A percentile compares a stretch with the other conserved stretches of the same genome.
These are phyloP conservation scores for Leptinotarsa juncta DNA, from an alignment of 2,888 invertebrate genomes.

Conservation along the genomic window DNA sequence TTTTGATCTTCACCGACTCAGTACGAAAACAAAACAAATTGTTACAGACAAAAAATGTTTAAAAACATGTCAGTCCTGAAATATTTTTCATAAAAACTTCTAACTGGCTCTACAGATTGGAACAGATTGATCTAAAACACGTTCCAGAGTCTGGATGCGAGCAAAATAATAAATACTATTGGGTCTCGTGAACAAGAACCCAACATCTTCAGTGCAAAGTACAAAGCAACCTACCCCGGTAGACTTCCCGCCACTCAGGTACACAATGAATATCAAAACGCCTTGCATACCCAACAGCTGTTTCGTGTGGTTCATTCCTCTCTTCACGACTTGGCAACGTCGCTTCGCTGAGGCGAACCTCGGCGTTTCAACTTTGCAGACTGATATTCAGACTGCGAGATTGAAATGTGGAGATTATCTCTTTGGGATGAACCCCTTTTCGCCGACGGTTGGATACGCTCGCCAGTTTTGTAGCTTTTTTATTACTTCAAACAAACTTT, in stretches of 20 bases:
- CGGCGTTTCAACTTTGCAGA: slow-evolving; percentile 22
- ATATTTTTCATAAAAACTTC: too few species aligned
- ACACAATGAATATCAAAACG: neutral
- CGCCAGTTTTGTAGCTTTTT: slow-evolving; percentile 12
- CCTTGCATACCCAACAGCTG: neutral
- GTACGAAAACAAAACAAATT: too few species aligned
- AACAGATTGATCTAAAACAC: too few species aligned
- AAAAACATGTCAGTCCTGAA: too few species aligned
- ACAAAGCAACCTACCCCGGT: too few species aligned
- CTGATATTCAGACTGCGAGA: slow-evolving; percentile 11
- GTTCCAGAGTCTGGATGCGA: too few species aligned
- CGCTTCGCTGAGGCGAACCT: neutral
- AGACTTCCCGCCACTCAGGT: neutral
- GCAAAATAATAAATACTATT: too few species aligned
- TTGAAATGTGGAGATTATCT: slow-evolving; percentile 21
- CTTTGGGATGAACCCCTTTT: slow-evolving; percentile 20
- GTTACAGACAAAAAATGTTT: too few species aligned
- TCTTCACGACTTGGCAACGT: slow-evolving; percentile 13
- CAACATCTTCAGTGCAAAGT: too few species aligned
- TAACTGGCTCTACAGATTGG: too few species aligned
- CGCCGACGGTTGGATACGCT: slow-evolving; percentile 5
- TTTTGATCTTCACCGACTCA: too few species aligned
- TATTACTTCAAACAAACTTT: slow-evolving; percentile 13
- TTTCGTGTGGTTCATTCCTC: neutral
- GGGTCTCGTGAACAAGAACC: too few species aligned